phyloP scores from a whole-genome alignment of 2,113 vertebrate species.

The Bambusicola thoracicus region DNA sequence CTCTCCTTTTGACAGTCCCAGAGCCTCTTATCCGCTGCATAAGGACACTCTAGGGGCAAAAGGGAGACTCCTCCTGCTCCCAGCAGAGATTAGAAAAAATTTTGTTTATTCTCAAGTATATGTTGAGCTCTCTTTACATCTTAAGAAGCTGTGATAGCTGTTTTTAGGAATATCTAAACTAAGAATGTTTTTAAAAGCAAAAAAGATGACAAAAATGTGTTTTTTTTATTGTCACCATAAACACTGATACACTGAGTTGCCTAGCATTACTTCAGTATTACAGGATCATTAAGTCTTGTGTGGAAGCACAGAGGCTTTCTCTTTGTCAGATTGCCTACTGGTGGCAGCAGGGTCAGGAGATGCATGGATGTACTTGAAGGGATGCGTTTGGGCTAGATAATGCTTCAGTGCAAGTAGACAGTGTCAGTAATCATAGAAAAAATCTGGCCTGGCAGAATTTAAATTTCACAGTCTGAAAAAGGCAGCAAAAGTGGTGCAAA shows the following conservation, averaged over 20 bases:
- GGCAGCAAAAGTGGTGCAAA: neutral
- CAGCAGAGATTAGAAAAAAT: neutral
- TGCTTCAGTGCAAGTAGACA: neutral
- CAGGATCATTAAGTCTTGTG: neutral
- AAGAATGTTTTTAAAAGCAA: neutral
- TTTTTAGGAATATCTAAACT: neutral
- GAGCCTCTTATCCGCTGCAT: neutral
- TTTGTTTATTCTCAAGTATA: neutral
- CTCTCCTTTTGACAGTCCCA: neutral
- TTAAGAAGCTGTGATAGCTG: neutral
- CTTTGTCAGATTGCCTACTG: neutral
- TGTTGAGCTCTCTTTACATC: neutral
- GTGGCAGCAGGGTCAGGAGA: neutral
- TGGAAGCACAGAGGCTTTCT: neutral
- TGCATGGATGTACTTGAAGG: neutral
- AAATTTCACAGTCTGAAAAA: neutral
- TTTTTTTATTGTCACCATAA: neutral
- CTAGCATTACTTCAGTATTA: neutral
- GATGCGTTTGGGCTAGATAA: neutral
- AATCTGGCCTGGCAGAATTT: neutral
- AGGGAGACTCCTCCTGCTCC: too few relatives aligned
- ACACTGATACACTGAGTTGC: neutral
- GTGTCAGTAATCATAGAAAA: neutral
- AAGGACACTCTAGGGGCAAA: neutral
- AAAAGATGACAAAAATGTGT: neutral